A percentile compares a stretch with the other conserved stretches of the same genome.
Evolutionary conservation across 2,113 vertebrate genomes (phyloP).

Genomic region (Semicossyphus pulcher): DNA sequence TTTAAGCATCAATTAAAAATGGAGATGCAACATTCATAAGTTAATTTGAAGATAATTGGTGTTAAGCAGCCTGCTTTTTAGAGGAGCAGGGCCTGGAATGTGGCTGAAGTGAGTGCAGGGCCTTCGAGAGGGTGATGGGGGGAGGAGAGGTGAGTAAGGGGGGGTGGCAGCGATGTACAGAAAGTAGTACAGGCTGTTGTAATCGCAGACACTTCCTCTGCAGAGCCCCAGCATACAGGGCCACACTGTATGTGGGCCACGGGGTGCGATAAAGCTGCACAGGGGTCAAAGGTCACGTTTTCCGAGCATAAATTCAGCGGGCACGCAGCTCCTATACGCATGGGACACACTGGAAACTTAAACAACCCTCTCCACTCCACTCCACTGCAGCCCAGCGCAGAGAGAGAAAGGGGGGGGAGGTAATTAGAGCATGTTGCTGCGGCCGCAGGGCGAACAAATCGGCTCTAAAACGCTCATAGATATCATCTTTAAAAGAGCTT

Average conservation of each 20-base stretch:
- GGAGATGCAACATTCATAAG: background rate
- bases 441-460: constrained; percentile 85
- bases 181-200: constrained; percentile 65
- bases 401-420: constrained; percentile 43
- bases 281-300: constrained; percentile 83
- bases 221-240: constrained; percentile 70
- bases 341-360: constrained; percentile 78
- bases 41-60: constrained; percentile 20
- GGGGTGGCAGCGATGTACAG: constrained; percentile 36
- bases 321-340: constrained; percentile 67
- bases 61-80: constrained; percentile 8
- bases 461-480: constrained; percentile 82
- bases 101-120: background rate
- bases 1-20: constrained; percentile 1
- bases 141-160: background rate
- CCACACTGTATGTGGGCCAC: constrained; percentile 77
- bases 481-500: constrained; percentile 93
- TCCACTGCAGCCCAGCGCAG: constrained; percentile 23
- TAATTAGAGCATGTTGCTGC: constrained; percentile 89
- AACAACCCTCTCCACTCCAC: constrained; percentile 67
- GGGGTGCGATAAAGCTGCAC: constrained; percentile 81
- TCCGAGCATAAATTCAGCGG: constrained; percentile 82
- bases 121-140: background rate
- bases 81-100: constrained; percentile 27
- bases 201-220: constrained; percentile 78